Evolutionary conservation across 2,888 invertebrate genomes (phyloP).

Genomic region (Ypsolopha sequella): DNA sequence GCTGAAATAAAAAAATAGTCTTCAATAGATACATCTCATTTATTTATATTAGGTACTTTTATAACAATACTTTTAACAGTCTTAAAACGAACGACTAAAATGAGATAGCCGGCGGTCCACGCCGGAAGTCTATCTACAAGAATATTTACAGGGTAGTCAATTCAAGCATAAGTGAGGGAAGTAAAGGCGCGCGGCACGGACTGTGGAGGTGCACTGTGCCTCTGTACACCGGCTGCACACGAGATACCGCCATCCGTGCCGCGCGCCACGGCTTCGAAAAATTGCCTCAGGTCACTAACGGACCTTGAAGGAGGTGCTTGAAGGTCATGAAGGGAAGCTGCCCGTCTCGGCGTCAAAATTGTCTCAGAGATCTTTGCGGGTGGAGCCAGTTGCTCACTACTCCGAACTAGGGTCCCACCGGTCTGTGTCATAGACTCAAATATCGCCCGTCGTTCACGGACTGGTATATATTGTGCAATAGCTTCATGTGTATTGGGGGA

Average conservation of each 20-base stretch:
- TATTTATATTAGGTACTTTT: slow-evolving; percentile 62
- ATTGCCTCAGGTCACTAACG: slow-evolving; percentile 78
- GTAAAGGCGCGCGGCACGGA: slow-evolving; percentile 45
- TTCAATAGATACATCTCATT: slow-evolving; percentile 33
- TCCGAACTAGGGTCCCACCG: slow-evolving; percentile 73
- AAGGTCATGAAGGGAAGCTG: slow-evolving; percentile 76
- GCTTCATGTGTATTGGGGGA: slow-evolving; percentile 59
- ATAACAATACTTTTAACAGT: slow-evolving; percentile 70
- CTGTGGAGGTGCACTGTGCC: slow-evolving; percentile 46
- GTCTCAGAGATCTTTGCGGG: slow-evolving; percentile 27
- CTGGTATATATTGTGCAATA: slow-evolving; percentile 76
- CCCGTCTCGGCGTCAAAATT: slow-evolving; percentile 68
- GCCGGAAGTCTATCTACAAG: slow-evolving; percentile 19
- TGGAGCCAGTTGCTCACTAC: slow-evolving; percentile 72
- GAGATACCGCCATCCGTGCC: slow-evolving; percentile 31
- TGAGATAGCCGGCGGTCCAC: slow-evolving; percentile 50
- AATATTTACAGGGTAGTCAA: slow-evolving; percentile 30
- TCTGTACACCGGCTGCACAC: slow-evolving; percentile 25
- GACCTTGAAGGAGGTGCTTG: slow-evolving; percentile 65
- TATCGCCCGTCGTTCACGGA: slow-evolving; percentile 76
- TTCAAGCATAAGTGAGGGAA: slow-evolving; percentile 50
- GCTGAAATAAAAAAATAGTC: not conserved
- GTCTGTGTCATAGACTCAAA: slow-evolving; percentile 78
- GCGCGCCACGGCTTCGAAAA: slow-evolving; percentile 74
- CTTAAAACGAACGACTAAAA: slow-evolving; percentile 66